Conservation (phyloP, 1,140 invertebrate genomes). For the Drosophila asahinai region DNA sequence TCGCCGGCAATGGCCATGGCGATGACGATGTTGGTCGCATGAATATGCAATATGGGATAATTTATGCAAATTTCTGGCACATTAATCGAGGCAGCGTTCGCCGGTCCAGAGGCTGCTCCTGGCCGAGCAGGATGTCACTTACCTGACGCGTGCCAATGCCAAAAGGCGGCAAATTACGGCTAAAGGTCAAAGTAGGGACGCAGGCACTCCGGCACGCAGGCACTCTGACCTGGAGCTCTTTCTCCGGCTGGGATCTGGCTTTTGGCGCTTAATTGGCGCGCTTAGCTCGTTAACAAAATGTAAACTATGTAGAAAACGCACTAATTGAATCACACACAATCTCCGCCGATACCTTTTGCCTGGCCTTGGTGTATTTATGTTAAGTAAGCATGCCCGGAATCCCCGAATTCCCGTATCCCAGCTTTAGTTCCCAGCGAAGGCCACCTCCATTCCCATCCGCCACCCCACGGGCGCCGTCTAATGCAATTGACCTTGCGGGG, state of each 20-base stretch:
- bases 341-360: conserved; percentile 9
- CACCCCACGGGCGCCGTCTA: conserved; percentile 15
- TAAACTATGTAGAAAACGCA: conserved; percentile 70
- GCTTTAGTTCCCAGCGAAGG: neutral
- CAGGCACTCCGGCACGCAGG: conserved; percentile 3
- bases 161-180: conserved; percentile 73
- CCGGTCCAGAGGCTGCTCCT: conserved; percentile 6
- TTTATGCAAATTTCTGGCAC: conserved; percentile 85
- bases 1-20: conserved; percentile 28
- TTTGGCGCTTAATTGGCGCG: conserved; percentile 75
- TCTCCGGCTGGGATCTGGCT: conserved; percentile 1
- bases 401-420: neutral
- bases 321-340: conserved; percentile 73
- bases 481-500: conserved; percentile 53
- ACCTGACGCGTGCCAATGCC: conserved; percentile 44
- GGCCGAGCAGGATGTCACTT: conserved; percentile 16
- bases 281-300: conserved; percentile 81
- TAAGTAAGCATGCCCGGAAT: conserved; percentile 23
- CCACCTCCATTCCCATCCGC: conserved; percentile 1
- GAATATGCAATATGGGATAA: conserved; percentile 85
- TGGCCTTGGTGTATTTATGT: conserved; percentile 38
- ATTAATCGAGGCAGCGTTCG: conserved; percentile 80
- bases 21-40: conserved; percentile 47
- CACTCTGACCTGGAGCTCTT: conserved; percentile 18
- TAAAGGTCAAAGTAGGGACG: conserved; percentile 74